Percentiles rank a stretch among this genome's conserved stretches.
phyloP scores from a whole-genome alignment of 2,797 vertebrate genomes.

The Schizopygopsis pylzovi region DNA sequence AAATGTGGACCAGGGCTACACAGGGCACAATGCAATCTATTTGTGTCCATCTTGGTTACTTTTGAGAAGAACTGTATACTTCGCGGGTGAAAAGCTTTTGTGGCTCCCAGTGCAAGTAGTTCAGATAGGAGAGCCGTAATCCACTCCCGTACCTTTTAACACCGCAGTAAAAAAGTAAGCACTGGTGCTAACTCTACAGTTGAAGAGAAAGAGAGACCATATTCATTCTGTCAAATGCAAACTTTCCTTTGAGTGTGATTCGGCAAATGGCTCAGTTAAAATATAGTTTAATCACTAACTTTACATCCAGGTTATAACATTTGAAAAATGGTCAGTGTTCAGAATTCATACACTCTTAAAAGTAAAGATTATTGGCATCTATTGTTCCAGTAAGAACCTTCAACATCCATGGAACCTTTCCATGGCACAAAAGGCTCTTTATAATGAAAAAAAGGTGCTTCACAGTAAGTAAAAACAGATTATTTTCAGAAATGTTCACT shows the following conservation, averaged over 20 bases:
- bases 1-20: slow-evolving; percentile 65
- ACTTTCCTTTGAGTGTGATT: background rate
- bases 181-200: slow-evolving; percentile 14
- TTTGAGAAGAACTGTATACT: slow-evolving; percentile 45
- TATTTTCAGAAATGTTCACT: background rate
- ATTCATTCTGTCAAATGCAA: slow-evolving; percentile 16
- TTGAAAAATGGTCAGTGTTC: background rate
- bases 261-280: background rate
- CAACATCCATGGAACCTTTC: background rate
- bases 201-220: slow-evolving; percentile 16
- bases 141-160: slow-evolving; percentile 44
- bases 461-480: background rate
- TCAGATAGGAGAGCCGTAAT: slow-evolving; percentile 46
- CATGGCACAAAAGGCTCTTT: background rate
- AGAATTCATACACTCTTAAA: background rate
- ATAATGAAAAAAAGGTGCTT: background rate
- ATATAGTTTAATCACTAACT: background rate
- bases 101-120: slow-evolving; percentile 44
- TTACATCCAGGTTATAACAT: background rate
- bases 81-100: slow-evolving; percentile 51
- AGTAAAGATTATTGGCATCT: background rate
- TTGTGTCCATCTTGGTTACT: slow-evolving; percentile 72
- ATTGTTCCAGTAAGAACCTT: background rate
- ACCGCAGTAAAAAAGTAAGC: slow-evolving; percentile 33
- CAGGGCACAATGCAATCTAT: slow-evolving; percentile 73